Conservation (phyloP, 1,140 invertebrate species). For the Heliconius eleuchia region DNA sequence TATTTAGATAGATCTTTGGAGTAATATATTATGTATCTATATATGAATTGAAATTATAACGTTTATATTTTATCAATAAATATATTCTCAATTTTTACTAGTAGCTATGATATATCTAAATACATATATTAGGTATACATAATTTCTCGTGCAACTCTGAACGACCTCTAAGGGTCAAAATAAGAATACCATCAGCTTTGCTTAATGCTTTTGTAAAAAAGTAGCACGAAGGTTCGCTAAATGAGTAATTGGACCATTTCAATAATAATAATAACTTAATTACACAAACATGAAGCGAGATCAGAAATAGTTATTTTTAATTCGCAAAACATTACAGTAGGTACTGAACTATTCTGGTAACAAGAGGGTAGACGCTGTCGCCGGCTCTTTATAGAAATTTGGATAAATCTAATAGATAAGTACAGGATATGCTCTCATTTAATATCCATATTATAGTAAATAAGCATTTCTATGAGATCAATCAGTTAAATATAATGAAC, state of each 20-base stretch:
- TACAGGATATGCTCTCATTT: neutral
- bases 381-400: neutral
- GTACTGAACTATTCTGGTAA: neutral
- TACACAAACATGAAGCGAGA: neutral
- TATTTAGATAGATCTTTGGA: slow-evolving; percentile 2
- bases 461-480: neutral
- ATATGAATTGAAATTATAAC: neutral
- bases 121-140: neutral
- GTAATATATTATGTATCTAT: neutral
- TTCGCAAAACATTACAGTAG: neutral
- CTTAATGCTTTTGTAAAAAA: neutral
- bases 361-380: neutral
- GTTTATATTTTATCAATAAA: slow-evolving; percentile 5
- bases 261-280: slow-evolving; percentile 6
- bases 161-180: neutral
- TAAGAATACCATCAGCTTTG: neutral
- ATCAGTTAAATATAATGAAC: neutral
- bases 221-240: neutral
- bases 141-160: neutral
- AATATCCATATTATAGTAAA: neutral
- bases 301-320: neutral
- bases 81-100: slow-evolving; percentile 4
- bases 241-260: slow-evolving; percentile 7
- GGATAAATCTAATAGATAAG: neutral
- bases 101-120: neutral